phyloP scores from a whole-genome alignment of 2,797 vertebrate species.

The Paramormyrops hopkinsi region DNA sequence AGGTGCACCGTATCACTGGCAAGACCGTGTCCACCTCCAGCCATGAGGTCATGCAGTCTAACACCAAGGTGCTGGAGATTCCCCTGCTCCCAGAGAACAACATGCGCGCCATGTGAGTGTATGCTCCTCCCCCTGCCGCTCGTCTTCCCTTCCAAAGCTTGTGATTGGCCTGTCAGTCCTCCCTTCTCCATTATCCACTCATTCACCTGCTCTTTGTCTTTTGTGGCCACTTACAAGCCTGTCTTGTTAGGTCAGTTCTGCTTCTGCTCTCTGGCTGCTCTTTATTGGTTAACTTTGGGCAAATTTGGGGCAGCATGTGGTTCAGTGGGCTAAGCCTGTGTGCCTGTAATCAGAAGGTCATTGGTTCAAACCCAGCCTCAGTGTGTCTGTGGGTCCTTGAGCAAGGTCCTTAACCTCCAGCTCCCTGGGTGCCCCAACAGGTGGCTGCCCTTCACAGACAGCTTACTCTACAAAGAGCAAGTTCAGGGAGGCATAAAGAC shows the following conservation, averaged over 20 bases:
- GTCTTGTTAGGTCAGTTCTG: not conserved
- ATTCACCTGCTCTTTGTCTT: not conserved
- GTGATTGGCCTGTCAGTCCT: not conserved
- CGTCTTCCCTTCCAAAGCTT: not conserved
- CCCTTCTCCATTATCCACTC: not conserved
- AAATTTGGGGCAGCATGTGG: not conserved
- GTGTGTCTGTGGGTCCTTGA: no score
- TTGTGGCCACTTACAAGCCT: not conserved
- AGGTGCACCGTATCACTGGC: constrained; percentile 97
- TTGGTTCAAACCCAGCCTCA: not conserved
- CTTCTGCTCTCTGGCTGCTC: not conserved
- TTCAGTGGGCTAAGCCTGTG: not conserved
- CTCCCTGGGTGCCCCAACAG: not conserved
- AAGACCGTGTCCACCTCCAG: constrained; percentile 97
- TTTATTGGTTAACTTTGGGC: not conserved
- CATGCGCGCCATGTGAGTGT: constrained; percentile 93
- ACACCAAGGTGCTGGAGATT: constrained; percentile 97
- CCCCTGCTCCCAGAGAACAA: constrained; percentile 86
- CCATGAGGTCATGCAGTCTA: constrained; percentile 89
- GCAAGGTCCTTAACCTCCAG: not conserved
- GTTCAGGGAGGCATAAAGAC: not conserved
- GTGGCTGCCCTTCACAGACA: not conserved
- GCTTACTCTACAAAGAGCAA: not conserved
- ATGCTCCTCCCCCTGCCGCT: not conserved
- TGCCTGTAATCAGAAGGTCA: not conserved